Percentiles rank a stretch among this genome's conserved stretches.
phyloP scores from a whole-genome alignment of 37 sponge, comb jelly and placozoan species.

The Petrosia ficiformis region DNA sequence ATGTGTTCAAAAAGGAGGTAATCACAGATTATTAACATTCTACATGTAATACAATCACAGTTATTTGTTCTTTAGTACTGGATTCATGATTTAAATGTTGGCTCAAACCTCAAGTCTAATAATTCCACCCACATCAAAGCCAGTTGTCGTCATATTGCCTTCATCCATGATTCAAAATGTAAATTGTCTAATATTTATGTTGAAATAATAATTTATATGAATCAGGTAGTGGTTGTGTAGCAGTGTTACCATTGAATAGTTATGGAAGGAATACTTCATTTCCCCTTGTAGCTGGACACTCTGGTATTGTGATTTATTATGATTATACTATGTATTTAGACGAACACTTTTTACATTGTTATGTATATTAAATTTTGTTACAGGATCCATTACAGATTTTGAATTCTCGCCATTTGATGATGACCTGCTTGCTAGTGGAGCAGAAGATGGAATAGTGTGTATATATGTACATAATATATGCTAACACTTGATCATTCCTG shows the following conservation, averaged over 20 bases:
- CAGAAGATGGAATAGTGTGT: conserved; percentile 71
- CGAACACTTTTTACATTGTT: too few species aligned
- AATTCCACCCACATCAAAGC: conserved; percentile 56
- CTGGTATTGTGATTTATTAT: conserved; percentile 10
- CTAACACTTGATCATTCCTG: background rate
- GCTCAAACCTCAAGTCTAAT: conserved; percentile 53
- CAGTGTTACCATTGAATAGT: conserved; percentile 55
- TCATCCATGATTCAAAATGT: conserved; percentile 62
- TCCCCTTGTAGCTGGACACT: conserved; percentile 57
- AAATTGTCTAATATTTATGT: background rate
- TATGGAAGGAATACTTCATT: conserved; percentile 55
- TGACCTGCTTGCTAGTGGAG: conserved; percentile 69
- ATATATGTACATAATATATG: background rate
- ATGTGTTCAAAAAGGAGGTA: conserved; percentile 78
- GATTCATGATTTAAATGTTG: conserved; percentile 73
- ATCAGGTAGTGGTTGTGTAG: conserved; percentile 56
- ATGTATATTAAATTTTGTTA: background rate
- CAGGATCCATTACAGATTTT: conserved; percentile 76
- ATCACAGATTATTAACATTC: background rate
- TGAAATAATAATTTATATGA: background rate
- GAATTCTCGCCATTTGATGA: conserved; percentile 86
- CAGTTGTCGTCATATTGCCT: conserved; percentile 56
- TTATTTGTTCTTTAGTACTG: conserved; percentile 32
- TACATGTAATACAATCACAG: background rate
- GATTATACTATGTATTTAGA: too few species aligned